phyloP scores from a whole-genome alignment of 1,140 invertebrate species.

The Episyrphus balteatus region DNA sequence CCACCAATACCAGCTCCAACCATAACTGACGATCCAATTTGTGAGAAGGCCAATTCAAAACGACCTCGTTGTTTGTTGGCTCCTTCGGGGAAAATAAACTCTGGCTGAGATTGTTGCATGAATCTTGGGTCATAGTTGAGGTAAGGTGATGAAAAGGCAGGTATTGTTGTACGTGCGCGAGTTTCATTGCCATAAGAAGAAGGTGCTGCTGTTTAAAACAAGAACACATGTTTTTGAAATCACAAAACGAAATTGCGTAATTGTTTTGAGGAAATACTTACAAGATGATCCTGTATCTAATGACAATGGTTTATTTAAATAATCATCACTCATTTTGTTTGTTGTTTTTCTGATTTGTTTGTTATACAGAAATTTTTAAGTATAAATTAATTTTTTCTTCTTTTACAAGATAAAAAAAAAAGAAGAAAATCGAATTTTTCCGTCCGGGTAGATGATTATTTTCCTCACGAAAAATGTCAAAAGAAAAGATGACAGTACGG shows the following conservation, averaged over 20 bases:
- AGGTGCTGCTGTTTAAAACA: slow-evolving; percentile 8
- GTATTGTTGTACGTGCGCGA: slow-evolving; percentile 21
- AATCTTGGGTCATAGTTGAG: slow-evolving; percentile 84
- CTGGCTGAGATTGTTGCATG: slow-evolving; percentile 68
- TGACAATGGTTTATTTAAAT: slow-evolving; percentile 32
- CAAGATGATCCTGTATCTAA: slow-evolving; percentile 18
- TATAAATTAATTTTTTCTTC: too few relatives aligned
- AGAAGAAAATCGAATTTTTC: too few relatives aligned
- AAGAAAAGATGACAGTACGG: too few relatives aligned
- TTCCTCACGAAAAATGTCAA: too few relatives aligned
- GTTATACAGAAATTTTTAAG: too few relatives aligned
- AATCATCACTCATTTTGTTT: slow-evolving; percentile 34
- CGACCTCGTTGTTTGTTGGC: slow-evolving; percentile 65
- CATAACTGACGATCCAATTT: slow-evolving; percentile 83
- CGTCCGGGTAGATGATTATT: too few relatives aligned
- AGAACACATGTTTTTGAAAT: background rate
- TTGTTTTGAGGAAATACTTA: slow-evolving; percentile 14
- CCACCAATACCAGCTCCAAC: slow-evolving; percentile 76
- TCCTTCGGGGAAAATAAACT: slow-evolving; percentile 87
- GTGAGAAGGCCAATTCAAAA: slow-evolving; percentile 83
- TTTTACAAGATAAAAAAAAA: too few relatives aligned
- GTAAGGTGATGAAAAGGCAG: slow-evolving; percentile 68
- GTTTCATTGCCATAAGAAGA: slow-evolving; percentile 9
- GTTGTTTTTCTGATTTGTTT: background rate
- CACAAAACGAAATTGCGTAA: slow-evolving; percentile 19